Conservation (phyloP, 2,797 vertebrate species). For the Cyclopterus lumpus region DNA sequence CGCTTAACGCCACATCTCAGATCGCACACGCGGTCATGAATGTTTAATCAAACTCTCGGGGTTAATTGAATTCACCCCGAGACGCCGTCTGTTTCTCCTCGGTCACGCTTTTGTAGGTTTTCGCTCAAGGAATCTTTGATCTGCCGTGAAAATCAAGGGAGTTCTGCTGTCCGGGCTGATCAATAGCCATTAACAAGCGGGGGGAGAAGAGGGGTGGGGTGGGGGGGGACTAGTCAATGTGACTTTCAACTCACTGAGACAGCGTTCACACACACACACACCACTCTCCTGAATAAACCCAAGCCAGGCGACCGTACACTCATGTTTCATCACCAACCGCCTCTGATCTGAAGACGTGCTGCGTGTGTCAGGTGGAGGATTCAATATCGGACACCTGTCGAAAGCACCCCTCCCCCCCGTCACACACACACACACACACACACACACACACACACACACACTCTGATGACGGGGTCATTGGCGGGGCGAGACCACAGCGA, state of each 20-base stretch:
- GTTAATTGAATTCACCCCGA: conserved; percentile 56
- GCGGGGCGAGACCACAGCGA: conserved; percentile 59
- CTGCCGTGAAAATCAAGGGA: conserved; percentile 25
- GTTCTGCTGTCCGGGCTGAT: conserved; percentile 52
- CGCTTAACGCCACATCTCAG: conserved; percentile 33
- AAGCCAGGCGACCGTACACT: conserved; percentile 36
- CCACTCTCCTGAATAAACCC: conserved; percentile 34
- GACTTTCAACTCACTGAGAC: conserved; percentile 45
- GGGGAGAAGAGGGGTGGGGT: too few relatives aligned
- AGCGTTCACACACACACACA: conserved; percentile 1
- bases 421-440: conserved; percentile 17
- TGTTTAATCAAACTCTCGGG: conserved; percentile 51
- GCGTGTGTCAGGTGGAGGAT: conserved; percentile 55
- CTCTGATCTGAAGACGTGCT: conserved; percentile 34
- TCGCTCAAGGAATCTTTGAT: conserved; percentile 56
- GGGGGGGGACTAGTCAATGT: conserved; percentile 42
- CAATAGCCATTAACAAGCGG: conserved; percentile 61
- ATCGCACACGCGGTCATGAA: conserved; percentile 37
- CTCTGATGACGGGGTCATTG: conserved; percentile 63
- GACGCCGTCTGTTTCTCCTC: conserved; percentile 35
- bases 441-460: conserved; percentile 27
- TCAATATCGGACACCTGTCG: conserved; percentile 60
- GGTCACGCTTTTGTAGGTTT: conserved; percentile 30
- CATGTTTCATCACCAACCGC: conserved; percentile 50
- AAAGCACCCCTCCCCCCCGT: conserved; percentile 21